A percentile compares a stretch with the other conserved stretches of the same genome.
phyloP scores from a whole-genome alignment of 2,113 vertebrate genomes.

The Cercopithecus mona region DNA sequence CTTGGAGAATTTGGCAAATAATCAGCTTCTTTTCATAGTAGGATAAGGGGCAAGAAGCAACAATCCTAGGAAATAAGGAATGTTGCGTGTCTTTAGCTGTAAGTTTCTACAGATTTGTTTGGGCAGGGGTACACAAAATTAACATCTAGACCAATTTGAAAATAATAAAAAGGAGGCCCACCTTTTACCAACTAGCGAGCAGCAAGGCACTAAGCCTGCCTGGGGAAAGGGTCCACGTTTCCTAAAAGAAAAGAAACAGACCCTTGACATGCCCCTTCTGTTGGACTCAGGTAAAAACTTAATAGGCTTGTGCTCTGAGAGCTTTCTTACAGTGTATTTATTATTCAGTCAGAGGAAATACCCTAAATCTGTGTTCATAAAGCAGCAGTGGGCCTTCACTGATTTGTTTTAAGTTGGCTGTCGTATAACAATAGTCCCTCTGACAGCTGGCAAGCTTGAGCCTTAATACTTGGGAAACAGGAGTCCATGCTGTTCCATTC shows the following conservation, averaged over 20 bases:
- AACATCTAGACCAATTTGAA: neutral
- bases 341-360: neutral
- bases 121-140: neutral
- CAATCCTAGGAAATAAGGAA: neutral
- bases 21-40: neutral
- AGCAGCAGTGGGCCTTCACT: neutral
- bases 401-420: neutral
- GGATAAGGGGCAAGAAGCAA: neutral
- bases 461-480: neutral
- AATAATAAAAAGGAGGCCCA: slow-evolving; percentile 39
- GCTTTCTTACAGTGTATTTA: neutral
- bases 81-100: neutral
- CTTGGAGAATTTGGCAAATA: neutral
- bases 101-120: neutral
- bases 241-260: slow-evolving; percentile 48
- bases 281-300: neutral
- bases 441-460: neutral
- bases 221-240: neutral
- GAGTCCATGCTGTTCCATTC: neutral
- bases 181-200: neutral
- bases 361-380: neutral
- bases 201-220: slow-evolving; percentile 34
- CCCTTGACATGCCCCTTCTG: neutral
- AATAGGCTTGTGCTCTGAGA: neutral
- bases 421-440: neutral